Conservation (phyloP, 2,113 vertebrate species). For the Tetrao urogallus region DNA sequence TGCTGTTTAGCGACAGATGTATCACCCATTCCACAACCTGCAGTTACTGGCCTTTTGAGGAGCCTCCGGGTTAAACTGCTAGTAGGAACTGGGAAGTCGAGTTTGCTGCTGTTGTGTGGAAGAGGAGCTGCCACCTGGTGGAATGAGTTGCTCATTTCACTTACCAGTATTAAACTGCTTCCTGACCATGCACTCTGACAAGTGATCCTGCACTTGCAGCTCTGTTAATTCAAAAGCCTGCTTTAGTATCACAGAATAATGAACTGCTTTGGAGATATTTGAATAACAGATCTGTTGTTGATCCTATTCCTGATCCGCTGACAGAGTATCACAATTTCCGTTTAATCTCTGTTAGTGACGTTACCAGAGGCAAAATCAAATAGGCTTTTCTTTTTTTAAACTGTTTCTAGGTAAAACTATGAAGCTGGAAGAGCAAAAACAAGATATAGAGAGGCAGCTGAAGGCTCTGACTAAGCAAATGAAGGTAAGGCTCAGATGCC, state of each 20-base stretch:
- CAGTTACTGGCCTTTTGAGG: not conserved
- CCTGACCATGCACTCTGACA: accelerated
- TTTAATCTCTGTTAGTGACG: not conserved
- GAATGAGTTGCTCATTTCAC: not conserved
- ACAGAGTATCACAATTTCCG: not conserved
- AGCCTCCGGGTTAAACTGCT: not conserved
- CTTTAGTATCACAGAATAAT: not conserved
- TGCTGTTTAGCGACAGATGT: not conserved
- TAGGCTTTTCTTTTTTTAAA: not conserved
- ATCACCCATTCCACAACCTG: not conserved
- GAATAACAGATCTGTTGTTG: not conserved
- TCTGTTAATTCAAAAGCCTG: not conserved
- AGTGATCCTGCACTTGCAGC: no score
- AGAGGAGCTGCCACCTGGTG: conserved; percentile 56
- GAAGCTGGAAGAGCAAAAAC: conserved; percentile 92
- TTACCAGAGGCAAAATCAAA: not conserved
- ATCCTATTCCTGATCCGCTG: not conserved
- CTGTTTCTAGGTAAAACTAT: conserved; percentile 83
- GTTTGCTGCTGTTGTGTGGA: not conserved
- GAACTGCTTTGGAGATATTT: not conserved
- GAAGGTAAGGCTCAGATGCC: conserved; percentile 82
- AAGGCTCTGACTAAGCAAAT: conserved; percentile 89
- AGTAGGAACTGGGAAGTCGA: accelerated
- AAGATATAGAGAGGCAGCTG: conserved; percentile 89
- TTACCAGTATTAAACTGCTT: accelerated